Evolutionary conservation across 2,888 invertebrate species (phyloP), one percentile per base, ranked within the genome.

Genomic region (Trichacis sp.): DNA sequence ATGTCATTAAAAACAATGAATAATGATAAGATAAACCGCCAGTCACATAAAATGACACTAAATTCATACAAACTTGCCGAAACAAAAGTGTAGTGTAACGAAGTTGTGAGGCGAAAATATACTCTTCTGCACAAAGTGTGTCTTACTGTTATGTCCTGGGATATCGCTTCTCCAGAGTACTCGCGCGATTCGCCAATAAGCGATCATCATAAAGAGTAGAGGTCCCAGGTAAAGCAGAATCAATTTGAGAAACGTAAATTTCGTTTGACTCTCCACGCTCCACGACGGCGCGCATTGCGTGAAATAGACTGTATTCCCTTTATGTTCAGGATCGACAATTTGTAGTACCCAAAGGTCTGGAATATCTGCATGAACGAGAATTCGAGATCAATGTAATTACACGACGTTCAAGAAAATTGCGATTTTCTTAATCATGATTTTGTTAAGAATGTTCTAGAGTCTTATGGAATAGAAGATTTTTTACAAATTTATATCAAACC

Each of bases 151-250:
- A 73, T 92, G 92, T 1, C 93, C 93, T 0, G 92, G 93, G 58
- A 92, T 92, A 77, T 91, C 91, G 0, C 92, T 92, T 66, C 89
- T 88, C 94, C 95, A 94, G 12, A 96, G 87, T 1, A 95, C 94
- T 36, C 89, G 85, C 51, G 93, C 91, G 59, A 96, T 96, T 84
- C 94, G 93, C 77, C 89, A 90, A 85, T 96, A 95, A 0, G 95
- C 92, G 64, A 93, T 87, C 73, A 90, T 91, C 92, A 96, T 96
- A 81, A 96, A 89, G 2, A 90, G 78, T 20, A 96, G 85, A 0
- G 96, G 96, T 11, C 93, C 86, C 66, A 92, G 88, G 85, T 95
- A 97, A 42, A 96, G 89, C 54, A 93, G 86, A 17, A 92, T 83
- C 66, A 90, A 88, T 80, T 92, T 92, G 67, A 90, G 84, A 49